A percentile compares a stretch with the other conserved stretches of the same genome.
Evolutionary conservation across 2,888 invertebrate species (phyloP).

Genomic region (Diarsia mendica): DNA sequence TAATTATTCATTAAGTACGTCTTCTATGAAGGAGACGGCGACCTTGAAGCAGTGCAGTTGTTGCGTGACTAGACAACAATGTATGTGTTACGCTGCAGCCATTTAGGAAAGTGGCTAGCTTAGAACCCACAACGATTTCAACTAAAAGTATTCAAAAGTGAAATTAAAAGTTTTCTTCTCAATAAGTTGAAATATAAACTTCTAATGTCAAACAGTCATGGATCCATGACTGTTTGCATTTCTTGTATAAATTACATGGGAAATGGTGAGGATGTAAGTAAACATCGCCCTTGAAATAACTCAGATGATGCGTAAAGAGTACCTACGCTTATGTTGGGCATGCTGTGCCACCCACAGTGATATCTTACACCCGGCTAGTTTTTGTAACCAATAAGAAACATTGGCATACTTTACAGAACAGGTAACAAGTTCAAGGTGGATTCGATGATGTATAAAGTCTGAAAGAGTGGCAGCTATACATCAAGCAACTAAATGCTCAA

Average conservation of each 20-base stretch:
- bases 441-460: neutral
- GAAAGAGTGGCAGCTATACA: neutral
- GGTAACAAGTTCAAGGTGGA: no score
- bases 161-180: neutral
- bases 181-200: neutral
- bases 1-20: conserved; percentile 1
- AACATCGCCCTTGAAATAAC: conserved; percentile 17
- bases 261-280: conserved; percentile 21
- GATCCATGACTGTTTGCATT: no score
- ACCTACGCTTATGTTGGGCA: no score
- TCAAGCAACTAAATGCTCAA: neutral
- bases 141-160: neutral
- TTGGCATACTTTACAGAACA: neutral
- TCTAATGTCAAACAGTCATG: no score
- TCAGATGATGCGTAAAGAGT: conserved; percentile 13
- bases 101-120: neutral
- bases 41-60: conserved; percentile 21
- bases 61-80: conserved; percentile 11
- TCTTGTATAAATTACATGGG: conserved; percentile 12
- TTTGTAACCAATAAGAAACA: neutral
- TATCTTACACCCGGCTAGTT: neutral
- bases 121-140: neutral
- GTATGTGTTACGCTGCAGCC: neutral
- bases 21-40: conserved; percentile 3
- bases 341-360: no score